A percentile compares a stretch with the other conserved stretches of the same genome.
Evolutionary conservation across 92 coral and sea anemone species (phyloP).

Genomic region (Pocillopora grandis): DNA sequence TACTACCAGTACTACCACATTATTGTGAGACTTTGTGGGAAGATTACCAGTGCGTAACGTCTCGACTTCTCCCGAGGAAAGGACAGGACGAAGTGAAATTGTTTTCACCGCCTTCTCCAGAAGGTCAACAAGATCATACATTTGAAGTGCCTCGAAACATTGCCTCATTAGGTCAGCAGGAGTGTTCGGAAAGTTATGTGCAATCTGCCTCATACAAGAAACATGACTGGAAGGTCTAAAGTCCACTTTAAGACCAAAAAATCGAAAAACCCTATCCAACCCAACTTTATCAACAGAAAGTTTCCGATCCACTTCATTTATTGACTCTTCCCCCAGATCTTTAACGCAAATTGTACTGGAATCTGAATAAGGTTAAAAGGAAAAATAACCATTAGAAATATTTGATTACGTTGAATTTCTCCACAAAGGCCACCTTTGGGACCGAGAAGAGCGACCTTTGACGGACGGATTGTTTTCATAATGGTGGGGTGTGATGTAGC

Average conservation of each 20-base stretch:
- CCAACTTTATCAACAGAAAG: neutral
- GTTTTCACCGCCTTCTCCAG: neutral
- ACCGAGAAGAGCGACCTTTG: too few relatives aligned
- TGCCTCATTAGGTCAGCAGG: neutral
- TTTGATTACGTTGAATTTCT: too few relatives aligned
- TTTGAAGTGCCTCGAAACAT: neutral
- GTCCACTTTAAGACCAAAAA: neutral
- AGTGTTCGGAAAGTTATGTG: neutral
- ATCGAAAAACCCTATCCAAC: neutral
- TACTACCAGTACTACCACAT: neutral
- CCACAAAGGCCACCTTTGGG: too few relatives aligned
- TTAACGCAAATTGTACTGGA: neutral
- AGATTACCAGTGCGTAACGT: neutral
- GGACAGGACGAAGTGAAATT: neutral
- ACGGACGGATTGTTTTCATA: too few relatives aligned
- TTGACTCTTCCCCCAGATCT: neutral
- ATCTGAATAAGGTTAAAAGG: too few relatives aligned
- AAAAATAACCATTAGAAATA: too few relatives aligned
- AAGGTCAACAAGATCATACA: conserved; percentile 2
- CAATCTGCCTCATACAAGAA: neutral
- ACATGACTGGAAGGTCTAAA: neutral
- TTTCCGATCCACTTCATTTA: neutral
- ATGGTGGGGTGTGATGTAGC: too few relatives aligned
- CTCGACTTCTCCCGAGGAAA: neutral
- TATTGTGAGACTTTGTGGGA: neutral